Percentiles rank a stretch among this genome's conserved stretches.
Conservation (phyloP, 2,797 vertebrate genomes). For the Huso huso region DNA sequence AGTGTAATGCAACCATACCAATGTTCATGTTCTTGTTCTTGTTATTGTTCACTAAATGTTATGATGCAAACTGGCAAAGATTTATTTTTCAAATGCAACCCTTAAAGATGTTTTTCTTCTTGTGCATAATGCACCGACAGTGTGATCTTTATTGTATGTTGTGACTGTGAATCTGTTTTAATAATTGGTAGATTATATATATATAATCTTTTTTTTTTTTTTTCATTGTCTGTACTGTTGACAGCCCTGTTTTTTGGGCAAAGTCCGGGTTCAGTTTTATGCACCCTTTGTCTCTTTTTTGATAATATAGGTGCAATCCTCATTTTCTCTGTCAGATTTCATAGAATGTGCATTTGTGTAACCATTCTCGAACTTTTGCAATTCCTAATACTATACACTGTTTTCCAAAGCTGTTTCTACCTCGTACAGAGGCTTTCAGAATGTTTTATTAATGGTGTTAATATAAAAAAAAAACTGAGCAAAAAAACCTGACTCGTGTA, state of each 20-base stretch:
- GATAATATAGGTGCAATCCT: not conserved
- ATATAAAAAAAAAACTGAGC: not conserved
- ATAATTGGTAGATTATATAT: not conserved
- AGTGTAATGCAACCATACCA: not conserved
- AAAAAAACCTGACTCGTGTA: not conserved
- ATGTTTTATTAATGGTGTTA: not conserved
- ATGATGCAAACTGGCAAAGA: not conserved
- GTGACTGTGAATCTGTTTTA: conserved; percentile 5
- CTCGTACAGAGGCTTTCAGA: not conserved
- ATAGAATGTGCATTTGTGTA: conserved; percentile 3
- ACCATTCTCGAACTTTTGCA: not conserved
- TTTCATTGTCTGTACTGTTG: not conserved
- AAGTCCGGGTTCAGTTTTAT: not conserved
- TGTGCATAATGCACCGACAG: not conserved
- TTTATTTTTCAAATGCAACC: not conserved
- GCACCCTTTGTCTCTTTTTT: not conserved
- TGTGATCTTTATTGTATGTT: not conserved
- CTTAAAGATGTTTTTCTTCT: not conserved
- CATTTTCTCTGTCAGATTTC: not conserved
- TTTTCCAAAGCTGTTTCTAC: conserved; percentile 1
- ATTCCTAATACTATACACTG: not conserved
- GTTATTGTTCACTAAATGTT: not conserved
- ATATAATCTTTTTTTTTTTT: not conserved
- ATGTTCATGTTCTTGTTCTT: not conserved
- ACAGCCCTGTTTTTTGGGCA: not conserved